Percentiles rank a stretch among this genome's conserved stretches.
Evolutionary conservation across 2,888 invertebrate genomes (phyloP).

Genomic region (Lithophane leautieri): DNA sequence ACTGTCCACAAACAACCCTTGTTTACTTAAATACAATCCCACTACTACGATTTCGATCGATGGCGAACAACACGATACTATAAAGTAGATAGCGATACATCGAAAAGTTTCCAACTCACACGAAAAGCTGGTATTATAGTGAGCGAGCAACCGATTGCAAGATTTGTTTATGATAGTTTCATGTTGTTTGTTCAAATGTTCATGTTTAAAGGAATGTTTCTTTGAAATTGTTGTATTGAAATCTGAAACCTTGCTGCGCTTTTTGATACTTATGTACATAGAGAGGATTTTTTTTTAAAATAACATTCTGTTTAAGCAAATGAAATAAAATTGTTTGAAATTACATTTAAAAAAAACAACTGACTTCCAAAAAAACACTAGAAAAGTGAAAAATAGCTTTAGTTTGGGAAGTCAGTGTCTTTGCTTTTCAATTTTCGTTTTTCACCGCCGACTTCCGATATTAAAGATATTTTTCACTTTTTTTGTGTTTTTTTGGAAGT

Average conservation of each 20-base stretch:
- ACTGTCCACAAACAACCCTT: slow-evolving; percentile 28
- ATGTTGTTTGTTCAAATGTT: slow-evolving; percentile 16
- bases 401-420: too few relatives aligned
- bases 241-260: neutral
- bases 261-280: neutral
- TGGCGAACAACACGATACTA: neutral
- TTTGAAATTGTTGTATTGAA: slow-evolving; percentile 7
- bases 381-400: too few relatives aligned
- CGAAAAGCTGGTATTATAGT: neutral
- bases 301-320: neutral
- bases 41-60: slow-evolving; percentile 15
- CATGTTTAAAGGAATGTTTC: slow-evolving; percentile 21
- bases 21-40: slow-evolving; percentile 34
- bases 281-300: neutral
- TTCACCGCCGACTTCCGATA: too few relatives aligned
- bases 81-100: slow-evolving; percentile 18
- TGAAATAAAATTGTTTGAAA: neutral
- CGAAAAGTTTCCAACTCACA: slow-evolving; percentile 17
- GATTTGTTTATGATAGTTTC: slow-evolving; percentile 5
- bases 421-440: too few relatives aligned
- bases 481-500: too few relatives aligned
- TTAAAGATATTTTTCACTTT: too few relatives aligned
- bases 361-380: too few relatives aligned
- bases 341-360: too few relatives aligned
- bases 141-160: neutral